Evolutionary conservation across 2,888 invertebrate species (phyloP).

Genomic region (Drosophila lutescens): DNA sequence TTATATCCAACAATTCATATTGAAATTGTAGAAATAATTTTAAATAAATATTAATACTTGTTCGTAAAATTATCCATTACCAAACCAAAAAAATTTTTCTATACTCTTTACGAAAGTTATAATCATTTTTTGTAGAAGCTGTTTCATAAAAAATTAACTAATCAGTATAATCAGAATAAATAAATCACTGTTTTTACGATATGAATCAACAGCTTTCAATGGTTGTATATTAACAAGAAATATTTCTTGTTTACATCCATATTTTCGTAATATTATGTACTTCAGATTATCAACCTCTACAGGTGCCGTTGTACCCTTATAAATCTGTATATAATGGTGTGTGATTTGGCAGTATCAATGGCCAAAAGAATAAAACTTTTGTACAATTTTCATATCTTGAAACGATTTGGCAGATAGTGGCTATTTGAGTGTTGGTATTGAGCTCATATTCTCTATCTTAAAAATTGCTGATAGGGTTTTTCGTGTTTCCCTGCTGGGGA

Average conservation of each 20-base stretch:
- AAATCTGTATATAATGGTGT: not conserved
- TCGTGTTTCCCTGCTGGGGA: not conserved
- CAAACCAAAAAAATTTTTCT: no score
- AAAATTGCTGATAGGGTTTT: slow-evolving; percentile 5
- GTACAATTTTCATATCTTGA: slow-evolving; percentile 5
- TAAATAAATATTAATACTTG: no score
- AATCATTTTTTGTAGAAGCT: no score
- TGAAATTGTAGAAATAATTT: not conserved
- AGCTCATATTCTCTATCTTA: slow-evolving; percentile 5
- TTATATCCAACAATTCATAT: not conserved
- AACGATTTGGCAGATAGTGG: slow-evolving; percentile 10
- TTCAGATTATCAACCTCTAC: not conserved
- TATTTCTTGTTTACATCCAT: not conserved
- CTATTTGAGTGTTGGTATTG: not conserved
- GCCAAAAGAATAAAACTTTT: not conserved
- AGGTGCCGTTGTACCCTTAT: not conserved
- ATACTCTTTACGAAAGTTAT: no score
- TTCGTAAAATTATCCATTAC: no score
- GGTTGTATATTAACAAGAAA: not conserved
- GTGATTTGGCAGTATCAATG: not conserved
- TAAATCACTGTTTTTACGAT: no score
- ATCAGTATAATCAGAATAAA: no score
- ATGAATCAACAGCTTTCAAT: not conserved
- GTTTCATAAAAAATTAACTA: no score
- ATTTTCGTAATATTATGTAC: not conserved